phyloP scores from a whole-genome alignment of 2,797 vertebrate genomes.

The Sparus aurata region DNA sequence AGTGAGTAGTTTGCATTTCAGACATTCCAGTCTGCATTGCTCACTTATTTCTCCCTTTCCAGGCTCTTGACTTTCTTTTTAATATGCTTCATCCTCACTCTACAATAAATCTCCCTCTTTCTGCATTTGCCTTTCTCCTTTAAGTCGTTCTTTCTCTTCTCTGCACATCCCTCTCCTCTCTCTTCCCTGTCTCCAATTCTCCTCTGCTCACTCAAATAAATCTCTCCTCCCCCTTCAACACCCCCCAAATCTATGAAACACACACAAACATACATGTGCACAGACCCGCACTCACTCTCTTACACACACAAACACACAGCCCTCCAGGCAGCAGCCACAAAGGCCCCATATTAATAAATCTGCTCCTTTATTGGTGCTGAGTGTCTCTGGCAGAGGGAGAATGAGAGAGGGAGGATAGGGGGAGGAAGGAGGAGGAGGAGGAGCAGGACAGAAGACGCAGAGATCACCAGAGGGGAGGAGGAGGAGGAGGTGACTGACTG shows the following conservation, averaged over 20 bases:
- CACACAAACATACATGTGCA: constrained; percentile 78
- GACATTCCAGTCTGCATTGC: constrained; percentile 50
- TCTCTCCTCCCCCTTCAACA: constrained; percentile 53
- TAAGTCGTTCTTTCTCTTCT: constrained; percentile 57
- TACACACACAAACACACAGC: constrained; percentile 72
- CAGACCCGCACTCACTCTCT: constrained; percentile 39
- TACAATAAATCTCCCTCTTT: constrained; percentile 71
- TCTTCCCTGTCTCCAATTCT: constrained; percentile 75
- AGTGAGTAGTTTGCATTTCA: constrained; percentile 51
- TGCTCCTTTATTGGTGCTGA: constrained; percentile 89
- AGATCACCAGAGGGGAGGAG: constrained; percentile 58
- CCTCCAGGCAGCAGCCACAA: constrained; percentile 84
- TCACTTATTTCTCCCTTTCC: constrained; percentile 61
- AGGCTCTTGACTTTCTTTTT: constrained; percentile 70
- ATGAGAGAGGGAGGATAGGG: constrained; percentile 54
- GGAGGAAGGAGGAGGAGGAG: constrained; percentile 50
- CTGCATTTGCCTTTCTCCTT: constrained; percentile 66
- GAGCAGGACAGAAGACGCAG: constrained; percentile 63
- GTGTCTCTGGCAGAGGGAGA: constrained; percentile 80
- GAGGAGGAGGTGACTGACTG: constrained; percentile 68
- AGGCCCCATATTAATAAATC: constrained; percentile 90
- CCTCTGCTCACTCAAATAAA: constrained; percentile 80
- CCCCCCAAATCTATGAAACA: constrained; percentile 61
- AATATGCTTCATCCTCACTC: constrained; percentile 71
- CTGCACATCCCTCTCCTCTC: constrained; percentile 57